Percentiles rank a stretch among this genome's conserved stretches.
These are phyloP conservation scores for Dipodomys stephensi DNA, from an alignment of 2,113 vertebrate genomes.

Conservation along the genomic window DNA sequence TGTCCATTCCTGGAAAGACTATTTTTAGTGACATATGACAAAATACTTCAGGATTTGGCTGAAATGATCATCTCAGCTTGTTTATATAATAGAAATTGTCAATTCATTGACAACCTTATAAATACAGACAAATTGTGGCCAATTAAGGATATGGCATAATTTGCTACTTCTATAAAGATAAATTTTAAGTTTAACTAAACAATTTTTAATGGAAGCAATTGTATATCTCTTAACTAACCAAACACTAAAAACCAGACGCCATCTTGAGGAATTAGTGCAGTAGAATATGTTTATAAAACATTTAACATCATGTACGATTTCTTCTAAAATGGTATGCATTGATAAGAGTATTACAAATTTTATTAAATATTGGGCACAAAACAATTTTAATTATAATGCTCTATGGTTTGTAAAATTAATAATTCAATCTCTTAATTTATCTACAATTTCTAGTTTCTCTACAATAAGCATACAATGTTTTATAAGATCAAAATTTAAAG, in stretches of 20 bases:
- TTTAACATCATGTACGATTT: neutral
- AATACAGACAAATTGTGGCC: neutral
- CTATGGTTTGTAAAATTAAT: neutral
- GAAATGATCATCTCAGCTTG: neutral
- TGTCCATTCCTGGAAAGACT: neutral
- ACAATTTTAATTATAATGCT: neutral
- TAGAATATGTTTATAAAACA: neutral
- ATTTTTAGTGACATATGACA: neutral
- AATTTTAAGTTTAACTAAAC: neutral
- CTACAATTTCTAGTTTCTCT: neutral
- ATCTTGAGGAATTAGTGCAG: neutral
- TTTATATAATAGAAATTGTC: neutral
- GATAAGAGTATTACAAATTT: neutral
- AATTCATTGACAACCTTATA: neutral
- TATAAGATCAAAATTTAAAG: neutral
- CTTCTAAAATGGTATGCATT: neutral
- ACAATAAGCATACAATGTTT: neutral
- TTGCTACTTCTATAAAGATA: neutral
- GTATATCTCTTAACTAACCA: neutral
- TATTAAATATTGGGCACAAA: neutral
- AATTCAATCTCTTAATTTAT: neutral
- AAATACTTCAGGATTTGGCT: neutral
- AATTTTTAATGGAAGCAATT: neutral
- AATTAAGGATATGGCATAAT: neutral
- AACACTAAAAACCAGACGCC: neutral